Evolutionary conservation across 2,113 vertebrate genomes (phyloP), one percentile per base, ranked within the genome.

Genomic region (Sinocyclocheilus maitianheensis): DNA sequence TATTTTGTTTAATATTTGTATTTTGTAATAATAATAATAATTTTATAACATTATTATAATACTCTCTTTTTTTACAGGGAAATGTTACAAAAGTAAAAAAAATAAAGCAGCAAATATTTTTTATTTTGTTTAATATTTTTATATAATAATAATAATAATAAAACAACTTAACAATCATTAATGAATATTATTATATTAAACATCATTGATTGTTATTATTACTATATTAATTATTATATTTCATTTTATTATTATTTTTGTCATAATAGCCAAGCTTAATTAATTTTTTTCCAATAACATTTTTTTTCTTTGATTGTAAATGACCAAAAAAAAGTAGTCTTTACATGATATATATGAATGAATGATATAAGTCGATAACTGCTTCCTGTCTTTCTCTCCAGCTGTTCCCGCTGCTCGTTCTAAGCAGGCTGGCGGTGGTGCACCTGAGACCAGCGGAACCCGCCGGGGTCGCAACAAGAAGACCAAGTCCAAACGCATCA

Each of bases 401-500:
- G 93, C 87, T 72, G 48, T 46, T 16, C 90, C 85, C 2, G 72
- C 90, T n/a, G 63, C 76, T 58, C 92, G 78, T 22, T 60, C 48
- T 77, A 95, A 92, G 72, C 91, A 88, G 12, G 43, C 58, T 8
- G 9, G 88, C 1, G 76, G 22, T 3, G 9, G 4, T 0, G 24
- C 81, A 30, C 65, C 5, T 0, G 65, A 83, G 20, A 55, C 63
- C 13, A 26, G 75, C 55, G 1, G 91, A 91, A 85, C 89, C 88
- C 48, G 34, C 26, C 2, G 84, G 0, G 94, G 95, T 0, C 97
- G 95, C 84, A 96, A 93, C 86, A 96, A 95, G 86, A 99, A 97
- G 91, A 95, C 95, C 0, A 97, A 96, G 90, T 93, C 93, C 30
- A 97, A 97, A 83, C 94, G 97, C 58, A 90, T 94, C 5, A 97